Evolutionary conservation across 1,140 invertebrate species (phyloP).

Genomic region (Lanistes nyassanus): DNA sequence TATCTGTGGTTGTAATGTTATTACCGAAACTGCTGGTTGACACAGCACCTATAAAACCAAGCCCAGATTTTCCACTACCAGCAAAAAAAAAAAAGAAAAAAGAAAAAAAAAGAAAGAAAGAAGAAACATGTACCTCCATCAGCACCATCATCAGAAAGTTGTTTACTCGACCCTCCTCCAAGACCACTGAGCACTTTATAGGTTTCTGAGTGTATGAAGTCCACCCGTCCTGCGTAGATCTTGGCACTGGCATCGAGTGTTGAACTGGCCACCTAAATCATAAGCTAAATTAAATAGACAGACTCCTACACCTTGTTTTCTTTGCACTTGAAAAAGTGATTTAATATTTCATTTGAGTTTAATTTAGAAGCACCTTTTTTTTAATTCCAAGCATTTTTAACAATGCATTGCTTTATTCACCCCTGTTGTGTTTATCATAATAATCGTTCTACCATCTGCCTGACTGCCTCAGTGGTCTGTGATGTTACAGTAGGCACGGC

Average conservation of each 20-base stretch:
- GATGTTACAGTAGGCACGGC: too few relatives aligned
- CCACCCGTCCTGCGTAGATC: constrained; percentile 84
- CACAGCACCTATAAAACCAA: too few relatives aligned
- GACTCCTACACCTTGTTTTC: background rate
- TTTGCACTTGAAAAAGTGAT: too few relatives aligned
- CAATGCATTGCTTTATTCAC: too few relatives aligned
- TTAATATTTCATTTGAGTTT: too few relatives aligned
- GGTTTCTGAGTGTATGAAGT: constrained; percentile 80
- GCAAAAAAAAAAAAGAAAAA: background rate
- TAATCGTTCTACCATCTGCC: too few relatives aligned
- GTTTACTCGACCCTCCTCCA: constrained; percentile 67
- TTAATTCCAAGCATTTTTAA: too few relatives aligned
- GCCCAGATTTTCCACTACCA: background rate
- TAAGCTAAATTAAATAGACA: constrained; percentile 8
- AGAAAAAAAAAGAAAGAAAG: background rate
- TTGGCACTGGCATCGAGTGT: constrained; percentile 84
- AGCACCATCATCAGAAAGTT: constrained; percentile 51
- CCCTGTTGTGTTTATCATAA: too few relatives aligned
- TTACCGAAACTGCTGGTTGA: too few relatives aligned
- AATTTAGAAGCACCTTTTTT: too few relatives aligned
- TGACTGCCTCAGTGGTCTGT: too few relatives aligned
- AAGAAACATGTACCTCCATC: constrained; percentile 4
- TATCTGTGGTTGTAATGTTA: too few relatives aligned
- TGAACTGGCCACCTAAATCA: constrained; percentile 76
- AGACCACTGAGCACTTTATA: constrained; percentile 80